Percentiles rank a stretch among this genome's conserved stretches.
Evolutionary conservation across 2,888 invertebrate genomes (phyloP).

Genomic region (Cerastoderma edule): DNA sequence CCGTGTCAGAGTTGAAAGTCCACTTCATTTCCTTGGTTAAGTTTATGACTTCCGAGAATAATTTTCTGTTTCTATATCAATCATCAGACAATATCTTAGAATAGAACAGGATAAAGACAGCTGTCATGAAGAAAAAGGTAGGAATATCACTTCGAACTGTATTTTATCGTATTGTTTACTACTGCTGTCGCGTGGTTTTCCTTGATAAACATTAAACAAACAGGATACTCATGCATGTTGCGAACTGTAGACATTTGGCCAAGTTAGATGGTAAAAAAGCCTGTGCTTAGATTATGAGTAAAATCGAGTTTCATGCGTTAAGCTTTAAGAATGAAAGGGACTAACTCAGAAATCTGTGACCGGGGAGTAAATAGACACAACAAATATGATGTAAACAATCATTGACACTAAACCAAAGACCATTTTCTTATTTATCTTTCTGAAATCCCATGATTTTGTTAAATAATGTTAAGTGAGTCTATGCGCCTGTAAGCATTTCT

Average conservation of each 20-base stretch:
- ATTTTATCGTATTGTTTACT: too few relatives aligned
- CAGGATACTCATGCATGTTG: neutral
- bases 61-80: neutral
- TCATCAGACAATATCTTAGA: too few relatives aligned
- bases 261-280: neutral
- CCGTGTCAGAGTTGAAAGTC: constrained; percentile 21
- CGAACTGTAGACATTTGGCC: neutral
- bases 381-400: too few relatives aligned
- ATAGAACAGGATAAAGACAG: neutral
- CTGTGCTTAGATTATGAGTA: neutral
- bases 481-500: too few relatives aligned
- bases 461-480: too few relatives aligned
- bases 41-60: neutral
- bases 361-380: too few relatives aligned
- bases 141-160: too few relatives aligned
- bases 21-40: neutral
- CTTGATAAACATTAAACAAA: neutral
- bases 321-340: too few relatives aligned
- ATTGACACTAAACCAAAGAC: too few relatives aligned
- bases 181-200: neutral
- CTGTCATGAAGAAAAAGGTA: constrained; percentile 19
- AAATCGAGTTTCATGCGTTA: neutral
- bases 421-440: too few relatives aligned
- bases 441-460: too few relatives aligned
- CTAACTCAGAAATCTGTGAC: too few relatives aligned